Evolutionary conservation across 2,113 vertebrate genomes (phyloP).

Genomic region (Mesoclemmys tuberculata): DNA sequence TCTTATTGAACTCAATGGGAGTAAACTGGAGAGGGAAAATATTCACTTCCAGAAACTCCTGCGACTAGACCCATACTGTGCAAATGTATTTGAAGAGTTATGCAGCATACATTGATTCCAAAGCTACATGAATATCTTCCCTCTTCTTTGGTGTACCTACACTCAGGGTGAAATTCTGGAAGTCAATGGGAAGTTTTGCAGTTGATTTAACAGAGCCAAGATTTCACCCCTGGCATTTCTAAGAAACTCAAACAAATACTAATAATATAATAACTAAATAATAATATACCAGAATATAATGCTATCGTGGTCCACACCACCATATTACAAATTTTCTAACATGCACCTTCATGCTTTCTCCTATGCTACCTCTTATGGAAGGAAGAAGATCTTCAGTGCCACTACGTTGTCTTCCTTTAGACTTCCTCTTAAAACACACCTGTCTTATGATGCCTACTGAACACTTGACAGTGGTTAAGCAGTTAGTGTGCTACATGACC

Average conservation of each 20-base stretch:
- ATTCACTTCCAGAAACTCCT: not conserved
- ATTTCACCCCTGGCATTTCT: conserved; percentile 38
- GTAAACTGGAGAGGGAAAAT: not conserved
- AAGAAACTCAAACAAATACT: conserved; percentile 27
- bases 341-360: not conserved
- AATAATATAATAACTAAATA: conserved; percentile 54
- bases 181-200: conserved; percentile 13
- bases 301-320: not conserved
- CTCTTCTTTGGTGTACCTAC: not conserved
- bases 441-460: not conserved
- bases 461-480: not conserved
- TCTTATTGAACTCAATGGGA: not conserved
- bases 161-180: conserved; percentile 26
- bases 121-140: not conserved
- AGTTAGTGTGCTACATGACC: not conserved
- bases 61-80: not conserved
- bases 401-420: not conserved
- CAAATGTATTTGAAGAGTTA: not conserved
- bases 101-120: not conserved
- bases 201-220: conserved; percentile 9
- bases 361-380: not conserved
- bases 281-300: conserved; percentile 25
- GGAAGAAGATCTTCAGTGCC: not conserved
- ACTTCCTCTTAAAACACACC: not conserved
- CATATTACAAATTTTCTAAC: not conserved